A percentile compares a stretch with the other conserved stretches of the same genome.
phyloP scores from a whole-genome alignment of 2,797 vertebrate species.

The Ceyx erithaca region DNA sequence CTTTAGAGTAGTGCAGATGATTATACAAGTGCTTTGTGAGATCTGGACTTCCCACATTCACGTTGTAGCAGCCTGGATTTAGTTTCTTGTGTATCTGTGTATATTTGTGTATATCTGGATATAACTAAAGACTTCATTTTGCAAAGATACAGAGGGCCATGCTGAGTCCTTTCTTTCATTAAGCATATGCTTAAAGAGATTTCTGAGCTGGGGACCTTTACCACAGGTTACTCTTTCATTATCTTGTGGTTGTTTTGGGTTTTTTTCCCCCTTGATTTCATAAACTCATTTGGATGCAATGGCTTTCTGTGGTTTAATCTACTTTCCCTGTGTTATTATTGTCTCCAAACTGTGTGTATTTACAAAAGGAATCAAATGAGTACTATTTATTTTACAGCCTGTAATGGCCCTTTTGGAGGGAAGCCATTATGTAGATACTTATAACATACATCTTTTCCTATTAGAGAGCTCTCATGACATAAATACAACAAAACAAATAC shows the following conservation, averaged over 20 bases:
- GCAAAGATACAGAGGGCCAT: neutral
- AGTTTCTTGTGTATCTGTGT: neutral
- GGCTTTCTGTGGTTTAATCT: conserved; percentile 60
- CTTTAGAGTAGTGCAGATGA: neutral
- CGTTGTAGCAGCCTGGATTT: neutral
- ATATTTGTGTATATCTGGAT: neutral
- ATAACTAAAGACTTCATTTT: neutral
- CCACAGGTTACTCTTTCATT: neutral
- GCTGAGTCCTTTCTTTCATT: neutral
- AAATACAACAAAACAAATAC: conserved; percentile 50
- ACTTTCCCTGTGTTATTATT: conserved; percentile 62
- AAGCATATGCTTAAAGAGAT: neutral
- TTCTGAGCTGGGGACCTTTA: neutral
- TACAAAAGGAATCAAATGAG: conserved; percentile 63
- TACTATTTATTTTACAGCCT: conserved; percentile 58
- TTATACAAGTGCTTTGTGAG: neutral
- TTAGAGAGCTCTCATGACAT: conserved; percentile 45
- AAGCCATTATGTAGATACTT: conserved; percentile 56
- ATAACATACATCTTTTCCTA: conserved; percentile 43
- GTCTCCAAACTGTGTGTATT: conserved; percentile 62
- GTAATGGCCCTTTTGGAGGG: conserved; percentile 64
- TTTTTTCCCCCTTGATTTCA: neutral
- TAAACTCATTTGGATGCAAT: conserved; percentile 41
- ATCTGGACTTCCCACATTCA: neutral
- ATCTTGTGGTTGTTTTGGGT: neutral